Base-by-base conservation (phyloP, 2,113 vertebrate species). In the Passer montanus region DNA sequence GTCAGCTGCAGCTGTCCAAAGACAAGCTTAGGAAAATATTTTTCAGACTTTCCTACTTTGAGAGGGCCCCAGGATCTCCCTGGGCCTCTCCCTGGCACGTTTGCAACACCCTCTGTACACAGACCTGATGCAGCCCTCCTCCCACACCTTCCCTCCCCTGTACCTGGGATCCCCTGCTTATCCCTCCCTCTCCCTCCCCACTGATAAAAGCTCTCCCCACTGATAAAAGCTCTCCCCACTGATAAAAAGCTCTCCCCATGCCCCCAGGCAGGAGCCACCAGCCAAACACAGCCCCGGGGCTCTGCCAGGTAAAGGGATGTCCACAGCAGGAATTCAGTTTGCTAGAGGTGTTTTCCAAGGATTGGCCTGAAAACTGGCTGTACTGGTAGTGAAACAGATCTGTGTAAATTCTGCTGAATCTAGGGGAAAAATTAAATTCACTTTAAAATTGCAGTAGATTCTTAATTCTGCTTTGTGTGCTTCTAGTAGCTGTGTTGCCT, bases 21-120 rank as follows among this genome's bases (percentile, higher is more conserved):
- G 96, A 89, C 91, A 95, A 91, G 76, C 95, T 92, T 96, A 96
- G 96, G 96, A 97, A 97, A 96, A 96, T 97, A 97, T 94, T 97
- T 97, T 97, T 97, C 96, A 97, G 89, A 97, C 86, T 97, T 95
- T 97, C 96, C 94, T 94, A 96, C 94, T 96, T 63, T 46, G 44
- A 93, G 94, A 92, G 94, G 93, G 96, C 95, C 96, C 80, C 96
- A 96, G 93, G 47, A 96, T 94, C 95, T 94, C 94, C 89, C 86
- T 95, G 96, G 95, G 96, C 96, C 96, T 97, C 96, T 97, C 95
- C 93, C 95, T 97, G 96, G 96, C 96, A 94, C 19, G 23, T 94
- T 16, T 90, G 93, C 94, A 95, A 95, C 89, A 90, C 95, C 94
- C 94, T 95, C 82, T 88, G 78, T 73, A 80, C 92, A 68, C 80